These are phyloP conservation scores for Drosophila pallidifrons DNA, from an alignment of 1,140 invertebrate species.

Conservation along the genomic window DNA sequence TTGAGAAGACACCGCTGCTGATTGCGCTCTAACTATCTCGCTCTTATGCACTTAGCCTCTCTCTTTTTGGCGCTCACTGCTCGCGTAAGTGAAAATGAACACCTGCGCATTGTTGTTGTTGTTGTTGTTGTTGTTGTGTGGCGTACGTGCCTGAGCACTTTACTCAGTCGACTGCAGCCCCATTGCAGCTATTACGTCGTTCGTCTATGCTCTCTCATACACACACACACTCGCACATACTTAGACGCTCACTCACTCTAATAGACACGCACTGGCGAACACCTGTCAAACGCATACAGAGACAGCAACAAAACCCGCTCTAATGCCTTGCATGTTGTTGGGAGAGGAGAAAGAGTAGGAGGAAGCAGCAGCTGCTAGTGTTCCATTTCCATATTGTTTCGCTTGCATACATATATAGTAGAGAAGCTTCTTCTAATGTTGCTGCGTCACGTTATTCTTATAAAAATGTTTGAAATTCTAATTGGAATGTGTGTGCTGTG, in stretches of 20 bases:
- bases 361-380: conserved; percentile 55
- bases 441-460: conserved; percentile 70
- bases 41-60: not conserved
- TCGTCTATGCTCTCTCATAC: conserved; percentile 61
- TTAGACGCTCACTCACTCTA: conserved; percentile 21
- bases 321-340: conserved; percentile 38
- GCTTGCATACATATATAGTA: not conserved
- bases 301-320: conserved; percentile 36
- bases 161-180: conserved; percentile 45
- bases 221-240: conserved; percentile 19
- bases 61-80: not conserved
- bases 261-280: conserved; percentile 65
- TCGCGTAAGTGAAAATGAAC: conserved; percentile 63
- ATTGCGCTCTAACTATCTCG: conserved; percentile 16
- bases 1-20: conserved; percentile 61
- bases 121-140: conserved; percentile 41
- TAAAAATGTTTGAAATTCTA: conserved; percentile 79
- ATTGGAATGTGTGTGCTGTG: conserved; percentile 43
- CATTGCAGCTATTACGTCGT: conserved; percentile 75
- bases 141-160: conserved; percentile 68
- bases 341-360: not conserved
- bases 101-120: conserved; percentile 58
- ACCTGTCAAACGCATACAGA: conserved; percentile 61
- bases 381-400: conserved; percentile 65
- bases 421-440: conserved; percentile 36